A percentile compares a stretch with the other conserved stretches of the same genome.
Conservation (phyloP, 1,140 invertebrate genomes). For the Psilanteris sp. region DNA sequence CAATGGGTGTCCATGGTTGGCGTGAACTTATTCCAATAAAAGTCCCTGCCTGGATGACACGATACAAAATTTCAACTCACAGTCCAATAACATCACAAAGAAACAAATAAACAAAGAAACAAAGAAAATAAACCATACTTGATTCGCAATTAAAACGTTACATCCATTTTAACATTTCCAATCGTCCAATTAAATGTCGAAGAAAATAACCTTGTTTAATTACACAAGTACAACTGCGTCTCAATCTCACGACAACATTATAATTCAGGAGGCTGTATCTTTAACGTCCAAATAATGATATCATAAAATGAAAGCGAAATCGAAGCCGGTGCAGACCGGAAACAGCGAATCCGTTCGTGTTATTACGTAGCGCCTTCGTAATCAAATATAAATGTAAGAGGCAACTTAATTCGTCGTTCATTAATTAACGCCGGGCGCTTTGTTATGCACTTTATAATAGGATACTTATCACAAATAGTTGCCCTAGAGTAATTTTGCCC, state of each 20-base stretch:
- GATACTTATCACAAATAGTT: conserved; percentile 40
- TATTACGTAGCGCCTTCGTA: background rate
- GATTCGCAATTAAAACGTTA: background rate
- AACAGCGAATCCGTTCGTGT: background rate
- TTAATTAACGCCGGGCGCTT: conserved; percentile 25
- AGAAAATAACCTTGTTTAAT: conserved; percentile 18
- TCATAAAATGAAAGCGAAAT: conserved; percentile 16
- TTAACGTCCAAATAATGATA: conserved; percentile 15
- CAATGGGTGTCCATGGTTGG: too few species aligned
- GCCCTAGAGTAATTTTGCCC: conserved; percentile 15
- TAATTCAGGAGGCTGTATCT: conserved; percentile 5
- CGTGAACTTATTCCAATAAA: too few species aligned
- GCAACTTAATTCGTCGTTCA: conserved; percentile 38
- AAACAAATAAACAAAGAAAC: too few species aligned
- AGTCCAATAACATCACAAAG: too few species aligned
- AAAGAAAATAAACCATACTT: too few species aligned
- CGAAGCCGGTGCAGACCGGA: background rate
- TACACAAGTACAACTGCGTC: background rate
- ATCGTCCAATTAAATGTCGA: conserved; percentile 15
- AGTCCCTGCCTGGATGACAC: too few species aligned
- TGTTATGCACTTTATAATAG: conserved; percentile 41
- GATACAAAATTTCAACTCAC: too few species aligned
- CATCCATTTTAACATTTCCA: background rate
- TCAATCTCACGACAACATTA: background rate
- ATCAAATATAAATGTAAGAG: conserved; percentile 46